These are phyloP conservation scores for Diadegma fenestrale DNA, from an alignment of 2,888 invertebrate species.

Conservation along the genomic window DNA sequence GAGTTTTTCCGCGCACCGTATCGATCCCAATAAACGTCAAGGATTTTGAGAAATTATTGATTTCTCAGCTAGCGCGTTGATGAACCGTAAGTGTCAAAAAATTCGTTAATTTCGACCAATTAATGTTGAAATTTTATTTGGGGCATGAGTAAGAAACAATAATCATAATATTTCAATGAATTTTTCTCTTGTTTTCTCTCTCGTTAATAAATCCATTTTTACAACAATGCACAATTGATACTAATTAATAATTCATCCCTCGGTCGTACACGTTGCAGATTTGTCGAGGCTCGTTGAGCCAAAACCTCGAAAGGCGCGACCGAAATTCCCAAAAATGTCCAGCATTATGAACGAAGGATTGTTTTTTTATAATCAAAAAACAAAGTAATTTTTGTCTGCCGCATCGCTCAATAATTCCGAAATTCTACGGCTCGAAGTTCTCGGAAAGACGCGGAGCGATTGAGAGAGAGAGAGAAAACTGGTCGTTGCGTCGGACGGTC, in stretches of 20 bases:
- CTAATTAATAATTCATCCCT: conserved; percentile 45
- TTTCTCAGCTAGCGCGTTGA: not conserved
- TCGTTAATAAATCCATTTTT: conserved; percentile 37
- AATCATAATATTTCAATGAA: not conserved
- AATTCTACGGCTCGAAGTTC: conserved; percentile 19
- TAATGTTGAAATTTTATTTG: not conserved
- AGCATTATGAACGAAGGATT: conserved; percentile 33
- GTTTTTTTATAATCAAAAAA: conserved; percentile 9
- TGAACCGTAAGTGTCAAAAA: conserved; percentile 10
- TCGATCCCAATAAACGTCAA: no score
- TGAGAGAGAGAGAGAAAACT: conserved; percentile 23
- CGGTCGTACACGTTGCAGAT: conserved; percentile 20
- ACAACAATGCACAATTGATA: conserved; percentile 47
- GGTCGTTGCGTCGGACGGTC: conserved; percentile 46
- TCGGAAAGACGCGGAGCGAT: not conserved
- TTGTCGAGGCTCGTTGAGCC: conserved; percentile 6
- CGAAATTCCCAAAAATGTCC: conserved; percentile 71
- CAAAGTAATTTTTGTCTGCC: conserved; percentile 1
- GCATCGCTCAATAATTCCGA: conserved; percentile 62
- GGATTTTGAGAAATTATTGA: not conserved
- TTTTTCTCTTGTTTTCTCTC: conserved; percentile 37
- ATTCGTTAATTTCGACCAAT: not conserved
- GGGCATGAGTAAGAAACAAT: not conserved
- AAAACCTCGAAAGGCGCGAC: conserved; percentile 70
- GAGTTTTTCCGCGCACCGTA: not conserved